These are phyloP conservation scores for Galendromus occidentalis DNA, from an alignment of 1,140 invertebrate species.

Conservation along the genomic window DNA sequence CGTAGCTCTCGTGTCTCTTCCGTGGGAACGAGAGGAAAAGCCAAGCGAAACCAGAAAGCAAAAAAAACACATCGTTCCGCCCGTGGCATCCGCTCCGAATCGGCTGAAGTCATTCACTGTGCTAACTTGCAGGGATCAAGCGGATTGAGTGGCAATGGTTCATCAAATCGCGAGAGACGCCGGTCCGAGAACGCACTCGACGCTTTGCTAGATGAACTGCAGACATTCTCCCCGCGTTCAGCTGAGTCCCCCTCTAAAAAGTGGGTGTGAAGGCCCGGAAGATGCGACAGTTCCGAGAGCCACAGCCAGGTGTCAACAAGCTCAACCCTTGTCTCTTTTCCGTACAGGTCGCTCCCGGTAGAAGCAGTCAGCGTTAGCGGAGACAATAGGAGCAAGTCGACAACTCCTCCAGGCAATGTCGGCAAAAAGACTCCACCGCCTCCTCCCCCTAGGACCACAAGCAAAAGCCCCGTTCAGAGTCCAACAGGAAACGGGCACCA, in stretches of 20 bases:
- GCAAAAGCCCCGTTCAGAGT: constrained; percentile 52
- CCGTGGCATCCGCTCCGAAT: no score
- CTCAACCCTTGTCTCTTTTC: not conserved
- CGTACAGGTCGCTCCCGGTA: not conserved
- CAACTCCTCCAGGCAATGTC: not conserved
- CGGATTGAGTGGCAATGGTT: not conserved
- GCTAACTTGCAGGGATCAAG: not conserved
- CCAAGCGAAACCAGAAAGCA: no score
- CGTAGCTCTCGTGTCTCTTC: no score
- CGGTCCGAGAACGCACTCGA: constrained; percentile 77
- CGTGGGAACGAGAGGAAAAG: no score
- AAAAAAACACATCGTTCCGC: no score
- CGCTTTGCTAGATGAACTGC: constrained; percentile 74
- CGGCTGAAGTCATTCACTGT: no score
- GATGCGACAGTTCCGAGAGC: no score
- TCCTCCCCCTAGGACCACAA: constrained; percentile 56
- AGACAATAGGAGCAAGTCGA: constrained; percentile 8
- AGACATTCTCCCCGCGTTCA: constrained; percentile 39
- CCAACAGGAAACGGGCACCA: constrained; percentile 34
- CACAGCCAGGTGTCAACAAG: no score
- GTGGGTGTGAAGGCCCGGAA: not conserved
- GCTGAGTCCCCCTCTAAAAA: not conserved
- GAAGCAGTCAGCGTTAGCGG: not conserved
- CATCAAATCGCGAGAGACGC: not conserved
- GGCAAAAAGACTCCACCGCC: constrained; percentile 45